Conservation (phyloP, 1,140 invertebrate species). For the Drosophila neocordata region DNA sequence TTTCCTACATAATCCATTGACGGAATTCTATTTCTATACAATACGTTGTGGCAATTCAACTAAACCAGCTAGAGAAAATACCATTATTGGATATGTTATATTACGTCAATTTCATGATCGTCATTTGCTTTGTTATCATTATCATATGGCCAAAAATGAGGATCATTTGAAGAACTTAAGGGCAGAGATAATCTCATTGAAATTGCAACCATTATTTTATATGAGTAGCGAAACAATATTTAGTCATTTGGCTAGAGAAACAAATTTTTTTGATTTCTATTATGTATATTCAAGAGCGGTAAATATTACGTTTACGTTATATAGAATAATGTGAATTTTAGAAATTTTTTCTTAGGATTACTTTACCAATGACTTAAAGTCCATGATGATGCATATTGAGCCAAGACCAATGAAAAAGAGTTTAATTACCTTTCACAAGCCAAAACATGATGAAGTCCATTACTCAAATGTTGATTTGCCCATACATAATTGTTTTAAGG, state of each 20-base stretch:
- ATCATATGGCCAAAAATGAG: slow-evolving; percentile 41
- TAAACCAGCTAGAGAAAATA: slow-evolving; percentile 45
- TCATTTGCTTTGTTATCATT: slow-evolving; percentile 38
- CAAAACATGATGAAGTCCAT: not conserved
- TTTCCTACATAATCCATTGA: slow-evolving; percentile 49
- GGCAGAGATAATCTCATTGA: slow-evolving; percentile 65
- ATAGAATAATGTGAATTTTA: too few relatives aligned
- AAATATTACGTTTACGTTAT: too few relatives aligned
- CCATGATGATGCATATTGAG: slow-evolving; percentile 69
- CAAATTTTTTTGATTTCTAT: slow-evolving; percentile 57
- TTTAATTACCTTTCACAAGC: not conserved
- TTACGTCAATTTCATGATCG: slow-evolving; percentile 39
- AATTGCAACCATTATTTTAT: slow-evolving; percentile 60
- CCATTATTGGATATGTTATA: slow-evolving; percentile 62
- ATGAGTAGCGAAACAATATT: slow-evolving; percentile 50
- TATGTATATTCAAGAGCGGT: slow-evolving; percentile 39
- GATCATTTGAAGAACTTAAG: slow-evolving; percentile 21
- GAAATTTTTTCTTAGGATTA: too few relatives aligned
- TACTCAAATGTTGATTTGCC: slow-evolving; percentile 14
- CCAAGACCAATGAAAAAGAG: slow-evolving; percentile 40
- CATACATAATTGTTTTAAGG: slow-evolving; percentile 19
- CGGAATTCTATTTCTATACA: slow-evolving; percentile 57
- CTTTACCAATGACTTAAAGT: slow-evolving; percentile 60
- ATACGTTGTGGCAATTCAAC: slow-evolving; percentile 69
- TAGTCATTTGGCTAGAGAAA: slow-evolving; percentile 52